Conservation (phyloP, 2,113 vertebrate species). For the Tringa solitaria region DNA sequence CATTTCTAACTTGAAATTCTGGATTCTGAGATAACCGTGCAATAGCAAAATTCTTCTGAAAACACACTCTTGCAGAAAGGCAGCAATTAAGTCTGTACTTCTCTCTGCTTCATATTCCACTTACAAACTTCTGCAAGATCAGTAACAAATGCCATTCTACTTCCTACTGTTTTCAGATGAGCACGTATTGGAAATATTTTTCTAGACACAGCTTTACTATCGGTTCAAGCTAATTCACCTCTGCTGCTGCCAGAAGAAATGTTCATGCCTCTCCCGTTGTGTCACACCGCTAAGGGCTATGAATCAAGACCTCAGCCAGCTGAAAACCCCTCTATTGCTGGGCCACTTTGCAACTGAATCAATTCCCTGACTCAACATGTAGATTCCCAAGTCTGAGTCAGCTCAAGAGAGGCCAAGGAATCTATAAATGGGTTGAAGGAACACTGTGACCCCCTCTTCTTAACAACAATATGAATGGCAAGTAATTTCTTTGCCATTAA, state of each 20-base stretch:
- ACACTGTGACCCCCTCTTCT: background rate
- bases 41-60: background rate
- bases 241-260: background rate
- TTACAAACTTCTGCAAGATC: background rate
- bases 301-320: background rate
- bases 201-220: background rate
- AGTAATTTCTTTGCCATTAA: background rate
- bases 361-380: background rate
- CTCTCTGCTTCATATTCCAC: background rate
- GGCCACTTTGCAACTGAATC: background rate
- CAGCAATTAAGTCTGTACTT: background rate
- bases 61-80: background rate
- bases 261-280: background rate
- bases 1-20: background rate
- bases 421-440: background rate
- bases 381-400: background rate
- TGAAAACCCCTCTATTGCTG: background rate
- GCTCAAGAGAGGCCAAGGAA: background rate
- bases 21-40: background rate
- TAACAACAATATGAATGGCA: background rate
- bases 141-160: background rate
- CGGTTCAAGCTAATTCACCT: background rate
- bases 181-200: background rate
- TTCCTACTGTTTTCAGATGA: background rate
- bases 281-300: background rate